Base-by-base conservation (phyloP, 2,888 invertebrate genomes). In the Tholera decimalis region DNA sequence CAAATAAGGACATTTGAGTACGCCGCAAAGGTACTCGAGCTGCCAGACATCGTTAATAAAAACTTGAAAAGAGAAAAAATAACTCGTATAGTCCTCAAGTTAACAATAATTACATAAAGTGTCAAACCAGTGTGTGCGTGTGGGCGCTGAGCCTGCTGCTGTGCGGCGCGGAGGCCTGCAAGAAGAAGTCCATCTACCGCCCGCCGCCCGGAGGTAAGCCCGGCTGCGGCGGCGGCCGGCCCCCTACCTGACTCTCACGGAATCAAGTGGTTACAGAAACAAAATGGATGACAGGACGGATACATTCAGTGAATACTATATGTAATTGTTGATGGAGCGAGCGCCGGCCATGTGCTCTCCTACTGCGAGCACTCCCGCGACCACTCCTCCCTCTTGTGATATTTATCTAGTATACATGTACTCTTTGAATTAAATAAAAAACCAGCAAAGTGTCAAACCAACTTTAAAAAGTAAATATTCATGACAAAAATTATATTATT, bases 101-200 rank as follows among this genome's bases (percentile, higher is more conserved):
- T n/a, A n/a, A n/a, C n/a, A n/a, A n/a, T n/a, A n/a, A n/a, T n/a
- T n/a, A n/a, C n/a, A n/a, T n/a, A n/a, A n/a, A n/a, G n/a, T n/a
- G n/a, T n/a, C n/a, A n/a, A n/a, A n/a, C n/a, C n/a, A n/a, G n/a
- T n/a, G n/a, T 83, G 80, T 88, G 84, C 73, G 82, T 83, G 83
- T 83, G 85, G 79, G 44, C 80, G 73, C 55, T 80, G 60, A 79
- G 82, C 73, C 47, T 85, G 77, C 78, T 74, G 74, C 67, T 84
- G 80, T 60, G 74, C 65, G 66, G 61, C 50, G 89, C 79, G 57
- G 57, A 61, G 61, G 90, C 81, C 66, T 93, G 94, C 85, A 88
- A 88, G 76, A 90, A 87, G 86, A 88, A 88, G 81, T 90, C 90
- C 8, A 89, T 93, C 76, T 94, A 94, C 85, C 89, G 93, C 1